phyloP scores from a whole-genome alignment of 2,797 vertebrate species.

The Luscinia luscinia region DNA sequence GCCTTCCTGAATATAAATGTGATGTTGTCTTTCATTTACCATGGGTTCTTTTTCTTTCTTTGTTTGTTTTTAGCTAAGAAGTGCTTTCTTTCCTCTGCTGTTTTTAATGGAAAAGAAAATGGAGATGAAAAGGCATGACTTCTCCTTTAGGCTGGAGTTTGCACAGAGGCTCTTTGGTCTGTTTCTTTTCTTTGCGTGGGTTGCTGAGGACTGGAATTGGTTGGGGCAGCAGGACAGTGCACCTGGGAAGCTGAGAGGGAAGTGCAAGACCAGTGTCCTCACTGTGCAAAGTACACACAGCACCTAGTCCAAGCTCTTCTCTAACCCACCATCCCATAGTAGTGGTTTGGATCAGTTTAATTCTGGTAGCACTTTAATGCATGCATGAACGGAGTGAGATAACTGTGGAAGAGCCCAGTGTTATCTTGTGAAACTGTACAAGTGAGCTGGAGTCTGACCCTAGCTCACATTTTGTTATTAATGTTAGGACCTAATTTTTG shows the following conservation, averaged over 20 bases:
- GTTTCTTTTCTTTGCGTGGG: rapidly evolving
- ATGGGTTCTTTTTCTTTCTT: background rate
- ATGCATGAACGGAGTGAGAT: background rate
- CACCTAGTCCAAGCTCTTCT: background rate
- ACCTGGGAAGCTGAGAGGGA: background rate
- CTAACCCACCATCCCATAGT: background rate
- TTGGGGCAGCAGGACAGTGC: rapidly evolving
- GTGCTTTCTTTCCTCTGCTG: background rate
- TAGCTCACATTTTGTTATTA: background rate
- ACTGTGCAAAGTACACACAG: background rate
- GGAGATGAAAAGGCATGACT: background rate
- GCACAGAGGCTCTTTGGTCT: background rate
- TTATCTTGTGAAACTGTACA: background rate
- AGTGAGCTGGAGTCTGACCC: background rate
- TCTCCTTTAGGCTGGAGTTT: background rate
- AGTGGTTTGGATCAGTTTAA: background rate
- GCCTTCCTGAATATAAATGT: conserved; percentile 27
- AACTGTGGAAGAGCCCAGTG: background rate
- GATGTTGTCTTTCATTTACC: background rate
- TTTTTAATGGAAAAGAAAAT: background rate
- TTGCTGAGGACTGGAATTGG: background rate
- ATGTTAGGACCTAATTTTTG: background rate
- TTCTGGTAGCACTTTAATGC: background rate
- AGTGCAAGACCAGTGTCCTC: background rate
- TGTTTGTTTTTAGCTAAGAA: background rate